Evolutionary conservation across 2,888 invertebrate species (phyloP), one percentile per base, ranked within the genome.

Genomic region (Nomada ferruginata): DNA sequence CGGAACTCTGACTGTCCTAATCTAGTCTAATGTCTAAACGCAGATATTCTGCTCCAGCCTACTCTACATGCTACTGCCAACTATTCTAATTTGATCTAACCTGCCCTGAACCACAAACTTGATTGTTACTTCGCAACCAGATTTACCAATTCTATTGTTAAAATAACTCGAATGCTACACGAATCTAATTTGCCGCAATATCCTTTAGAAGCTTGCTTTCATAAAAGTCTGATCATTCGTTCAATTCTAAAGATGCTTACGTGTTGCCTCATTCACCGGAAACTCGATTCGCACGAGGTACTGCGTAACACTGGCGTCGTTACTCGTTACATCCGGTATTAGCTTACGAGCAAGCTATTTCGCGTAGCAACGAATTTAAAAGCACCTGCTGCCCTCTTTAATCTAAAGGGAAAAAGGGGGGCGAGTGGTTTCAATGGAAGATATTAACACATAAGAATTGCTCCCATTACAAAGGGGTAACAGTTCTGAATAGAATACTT

Each of bases 261-360:
- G 57, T 44, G 13, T 57, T 68, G 18, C 4, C 29, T 26, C 7
- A 29, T 44, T 59, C 15, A 1, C 15, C 11, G 29, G 15, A 26
- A 47, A 23, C 10, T 47, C 29, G 15, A 59, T 59, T 59, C 29
- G 20, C 50, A 20, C 53, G 44, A 64, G 64, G 15, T 29, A 29
- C 18, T 29, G n/a, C 63, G 23, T 36, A 47, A 61, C 52, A 3
- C 52, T 9, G 36, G 1, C 50, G 11, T 61, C 50, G 61, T 73
- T 57, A 65, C 65, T 61, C 50, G 61, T 73, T 57, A 65, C 65
- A 20, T 73, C 36, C 66, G n/a, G 36, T n/a, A 20, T 68, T 57
- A 68, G 68, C 57, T 29, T 23, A 36, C 23, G 55, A 57, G 20
- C 57, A 42, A 23, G 42, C 57, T 61, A 18, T 61, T 50, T n/a